Percentiles rank a stretch among this genome's conserved stretches.
phyloP scores from a whole-genome alignment of 2,113 vertebrate species.

The Nycticryphes semicollaris region DNA sequence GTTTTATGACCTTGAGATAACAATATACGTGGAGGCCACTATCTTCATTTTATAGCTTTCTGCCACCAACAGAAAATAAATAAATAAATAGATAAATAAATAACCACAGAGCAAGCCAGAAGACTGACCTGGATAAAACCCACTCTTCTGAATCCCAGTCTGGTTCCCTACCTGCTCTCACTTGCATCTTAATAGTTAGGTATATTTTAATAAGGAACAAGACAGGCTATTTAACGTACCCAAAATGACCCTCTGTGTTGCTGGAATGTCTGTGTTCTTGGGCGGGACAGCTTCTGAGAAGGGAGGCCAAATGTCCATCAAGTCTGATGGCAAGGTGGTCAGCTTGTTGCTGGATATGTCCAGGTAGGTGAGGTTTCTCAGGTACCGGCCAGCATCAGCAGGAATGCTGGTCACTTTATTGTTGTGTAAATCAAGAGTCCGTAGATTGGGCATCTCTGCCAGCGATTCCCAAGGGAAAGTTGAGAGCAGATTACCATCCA shows the following conservation, averaged over 20 bases:
- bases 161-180: neutral
- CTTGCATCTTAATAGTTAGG: neutral
- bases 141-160: neutral
- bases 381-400: constrained; percentile 76
- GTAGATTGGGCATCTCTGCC: constrained; percentile 86
- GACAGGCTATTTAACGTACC: constrained; percentile 72
- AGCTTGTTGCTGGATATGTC: constrained; percentile 96
- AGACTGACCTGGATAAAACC: neutral
- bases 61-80: neutral
- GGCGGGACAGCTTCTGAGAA: constrained; percentile 63
- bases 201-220: neutral
- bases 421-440: constrained; percentile 91
- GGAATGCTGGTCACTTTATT: constrained; percentile 85
- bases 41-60: neutral
- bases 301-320: constrained; percentile 93
- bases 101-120: neutral
- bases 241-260: constrained; percentile 81
- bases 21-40: neutral
- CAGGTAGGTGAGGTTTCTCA: constrained; percentile 88
- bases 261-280: constrained; percentile 51
- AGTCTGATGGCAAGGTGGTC: constrained; percentile 85
- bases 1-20: neutral
- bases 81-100: neutral
- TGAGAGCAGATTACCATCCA: constrained; percentile 89
- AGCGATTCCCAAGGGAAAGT: constrained; percentile 93